Evolutionary conservation across 1,140 invertebrate genomes (phyloP).

Genomic region (Trachelipus rathkii): DNA sequence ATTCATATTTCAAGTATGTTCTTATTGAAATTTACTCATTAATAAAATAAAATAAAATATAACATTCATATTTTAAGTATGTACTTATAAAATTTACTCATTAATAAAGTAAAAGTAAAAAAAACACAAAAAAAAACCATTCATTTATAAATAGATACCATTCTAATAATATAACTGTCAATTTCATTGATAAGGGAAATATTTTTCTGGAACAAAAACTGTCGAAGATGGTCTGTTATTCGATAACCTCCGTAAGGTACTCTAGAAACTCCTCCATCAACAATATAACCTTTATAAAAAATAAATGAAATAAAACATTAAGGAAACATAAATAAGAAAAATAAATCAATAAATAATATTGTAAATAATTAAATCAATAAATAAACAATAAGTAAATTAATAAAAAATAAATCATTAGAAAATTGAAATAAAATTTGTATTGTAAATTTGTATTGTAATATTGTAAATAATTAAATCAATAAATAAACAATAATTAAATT

Average conservation of each 20-base stretch:
- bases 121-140: too few relatives aligned
- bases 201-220: constrained; percentile 49
- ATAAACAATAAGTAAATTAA: too few relatives aligned
- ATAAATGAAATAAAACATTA: too few relatives aligned
- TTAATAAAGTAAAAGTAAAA: not conserved
- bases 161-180: constrained; percentile 46
- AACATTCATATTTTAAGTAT: not conserved
- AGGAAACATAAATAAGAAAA: too few relatives aligned
- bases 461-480: too few relatives aligned
- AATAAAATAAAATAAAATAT: not conserved
- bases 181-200: constrained; percentile 47
- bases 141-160: constrained; percentile 17
- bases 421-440: too few relatives aligned
- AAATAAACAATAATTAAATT: too few relatives aligned
- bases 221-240: constrained; percentile 55
- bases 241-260: constrained; percentile 58
- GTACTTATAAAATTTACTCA: not conserved
- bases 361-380: too few relatives aligned
- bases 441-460: too few relatives aligned
- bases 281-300: constrained; percentile 52
- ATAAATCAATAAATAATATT: too few relatives aligned
- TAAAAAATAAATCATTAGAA: too few relatives aligned
- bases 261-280: constrained; percentile 54
- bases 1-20: not conserved
- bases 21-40: not conserved